Evolutionary conservation across 1,140 invertebrate genomes (phyloP), one percentile per base, ranked within the genome.

Genomic region (Charaxes varanes): DNA sequence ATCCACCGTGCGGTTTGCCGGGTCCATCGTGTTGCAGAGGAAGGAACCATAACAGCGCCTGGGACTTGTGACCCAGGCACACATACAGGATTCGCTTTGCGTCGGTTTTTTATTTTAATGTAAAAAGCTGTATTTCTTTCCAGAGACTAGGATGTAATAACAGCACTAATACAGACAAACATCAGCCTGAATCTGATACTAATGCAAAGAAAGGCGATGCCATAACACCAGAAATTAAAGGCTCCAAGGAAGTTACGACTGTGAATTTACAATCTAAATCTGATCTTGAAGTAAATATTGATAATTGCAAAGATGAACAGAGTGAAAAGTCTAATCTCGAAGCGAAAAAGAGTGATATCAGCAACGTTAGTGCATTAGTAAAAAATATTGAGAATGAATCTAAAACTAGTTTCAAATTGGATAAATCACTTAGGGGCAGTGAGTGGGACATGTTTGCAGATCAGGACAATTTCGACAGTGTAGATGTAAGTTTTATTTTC

Each of bases 391-490:
- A 54, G 12, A 51, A 49, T 40, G 52, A 53, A 8, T 16, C 44
- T 5, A 53, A 54, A 42, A 12, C 40, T n/a, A 28, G 36, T 18
- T 15, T 40, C 12, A 59, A 48, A 53, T 62, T 50, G 43, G 67
- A 68, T 22, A 85, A 66, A 53, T 52, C 53, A 2, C 33, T 31
- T 1, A 89, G 87, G 53, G 72, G 83, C 22, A 86, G 89, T 30
- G 88, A 92, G 59, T 91, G 92, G 89, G 93, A 94, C 66, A 95
- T 95, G 92, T 95, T 95, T 84, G 92, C 93, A 2, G 93, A 95
- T 76, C 92, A 92, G 37, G 95, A 98, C 69, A 93, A 91, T 69
- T 94, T 95, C 72, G 88, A 91, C 52, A 91, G 90, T 81, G 91
- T 93, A 64, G 91, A 91, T 87, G 95, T 97, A 86, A 90, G 91